Percentiles rank a stretch among this genome's conserved stretches.
These are phyloP conservation scores for Teleogryllus oceanicus DNA, from an alignment of 2,888 invertebrate species.

Conservation along the genomic window DNA sequence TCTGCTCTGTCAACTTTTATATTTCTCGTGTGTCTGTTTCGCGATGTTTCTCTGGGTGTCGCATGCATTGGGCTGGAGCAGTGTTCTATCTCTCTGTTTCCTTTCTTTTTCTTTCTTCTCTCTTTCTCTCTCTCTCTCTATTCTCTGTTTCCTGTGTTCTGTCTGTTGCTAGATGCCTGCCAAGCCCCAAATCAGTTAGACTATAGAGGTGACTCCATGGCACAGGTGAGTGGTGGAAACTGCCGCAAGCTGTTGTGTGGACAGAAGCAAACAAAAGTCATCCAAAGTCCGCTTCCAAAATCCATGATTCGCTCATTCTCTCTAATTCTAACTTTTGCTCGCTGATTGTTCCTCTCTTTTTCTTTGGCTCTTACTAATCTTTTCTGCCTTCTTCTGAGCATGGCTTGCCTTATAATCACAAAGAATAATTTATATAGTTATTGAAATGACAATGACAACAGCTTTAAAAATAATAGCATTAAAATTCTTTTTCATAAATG, in stretches of 20 bases:
- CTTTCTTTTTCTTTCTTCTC: slow-evolving; percentile 30
- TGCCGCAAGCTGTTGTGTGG: slow-evolving; percentile 19
- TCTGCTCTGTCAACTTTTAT: background rate
- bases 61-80: slow-evolving; percentile 27
- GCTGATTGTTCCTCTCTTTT: slow-evolving; percentile 18
- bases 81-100: slow-evolving; percentile 20
- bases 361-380: slow-evolving; percentile 23
- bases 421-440: background rate
- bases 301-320: slow-evolving; percentile 11
- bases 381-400: slow-evolving; percentile 27
- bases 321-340: slow-evolving; percentile 8
- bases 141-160: slow-evolving; percentile 60
- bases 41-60: slow-evolving; percentile 25
- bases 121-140: slow-evolving; percentile 34
- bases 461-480: no score
- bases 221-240: slow-evolving; percentile 29
- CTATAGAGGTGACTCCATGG: slow-evolving; percentile 70
- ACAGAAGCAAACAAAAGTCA: slow-evolving; percentile 1
- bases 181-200: slow-evolving; percentile 83
- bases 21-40: slow-evolving; percentile 23
- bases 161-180: slow-evolving; percentile 95
- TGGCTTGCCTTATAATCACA: slow-evolving; percentile 26
- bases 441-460: background rate
- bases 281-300: background rate
- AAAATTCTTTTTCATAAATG: no score